Evolutionary conservation across 2,888 invertebrate genomes (phyloP).

Genomic region (Isotomurus palustris): DNA sequence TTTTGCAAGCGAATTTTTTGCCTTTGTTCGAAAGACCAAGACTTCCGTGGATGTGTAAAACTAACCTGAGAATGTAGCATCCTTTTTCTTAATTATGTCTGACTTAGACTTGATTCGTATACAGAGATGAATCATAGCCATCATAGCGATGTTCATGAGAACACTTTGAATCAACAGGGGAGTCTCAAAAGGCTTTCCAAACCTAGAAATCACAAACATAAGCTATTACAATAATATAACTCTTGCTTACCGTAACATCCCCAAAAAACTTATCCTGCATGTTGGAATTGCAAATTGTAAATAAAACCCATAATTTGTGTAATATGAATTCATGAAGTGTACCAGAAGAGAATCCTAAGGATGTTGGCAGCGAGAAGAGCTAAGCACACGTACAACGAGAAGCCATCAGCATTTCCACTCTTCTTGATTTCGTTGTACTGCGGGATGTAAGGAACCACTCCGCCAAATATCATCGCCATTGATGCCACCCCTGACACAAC

Average conservation of each 20-base stretch:
- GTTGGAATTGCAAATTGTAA: neutral
- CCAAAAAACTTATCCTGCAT: neutral
- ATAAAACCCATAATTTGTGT: neutral
- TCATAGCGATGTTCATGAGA: conserved; percentile 95
- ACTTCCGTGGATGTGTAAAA: no score
- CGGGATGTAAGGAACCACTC: conserved; percentile 91
- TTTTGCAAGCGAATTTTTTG: no score
- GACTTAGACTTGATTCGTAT: conserved; percentile 77
- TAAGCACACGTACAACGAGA: conserved; percentile 93
- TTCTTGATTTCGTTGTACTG: conserved; percentile 84
- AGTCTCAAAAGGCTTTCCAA: conserved; percentile 94
- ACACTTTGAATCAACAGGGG: conserved; percentile 93
- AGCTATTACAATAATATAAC: neutral
- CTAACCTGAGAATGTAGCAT: conserved; percentile 79
- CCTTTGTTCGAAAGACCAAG: no score
- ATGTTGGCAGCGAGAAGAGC: conserved; percentile 93
- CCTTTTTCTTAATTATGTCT: conserved; percentile 65
- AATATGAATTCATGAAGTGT: conserved; percentile 50
- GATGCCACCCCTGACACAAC: conserved; percentile 65
- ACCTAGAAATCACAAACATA: conserved; percentile 61
- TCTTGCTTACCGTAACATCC: neutral
- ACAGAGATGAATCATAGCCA: conserved; percentile 89
- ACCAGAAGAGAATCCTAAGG: conserved; percentile 97
- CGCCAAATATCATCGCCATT: conserved; percentile 89
- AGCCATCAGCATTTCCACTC: conserved; percentile 91